Evolutionary conservation across 2,113 vertebrate genomes (phyloP).

Genomic region (Crotalus horridus): DNA sequence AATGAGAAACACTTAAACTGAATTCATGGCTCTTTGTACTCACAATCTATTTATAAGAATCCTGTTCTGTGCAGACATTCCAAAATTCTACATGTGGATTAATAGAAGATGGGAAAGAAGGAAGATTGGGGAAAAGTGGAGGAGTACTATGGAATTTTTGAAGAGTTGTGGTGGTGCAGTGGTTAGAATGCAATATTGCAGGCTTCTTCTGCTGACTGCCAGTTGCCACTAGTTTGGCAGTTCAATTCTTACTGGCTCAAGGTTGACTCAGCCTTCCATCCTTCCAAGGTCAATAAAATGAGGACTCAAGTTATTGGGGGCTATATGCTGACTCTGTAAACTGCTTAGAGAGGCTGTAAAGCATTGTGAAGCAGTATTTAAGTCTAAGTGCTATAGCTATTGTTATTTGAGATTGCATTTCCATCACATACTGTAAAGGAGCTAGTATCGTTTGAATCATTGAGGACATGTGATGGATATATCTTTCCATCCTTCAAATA

Average conservation of each 20-base stretch:
- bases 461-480: not conserved
- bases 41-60: not conserved
- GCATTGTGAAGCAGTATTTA: too few species aligned
- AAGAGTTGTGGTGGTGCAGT: not conserved
- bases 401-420: not conserved
- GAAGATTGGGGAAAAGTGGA: not conserved
- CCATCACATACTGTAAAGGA: not conserved
- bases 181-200: too few species aligned
- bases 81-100: not conserved
- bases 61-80: not conserved
- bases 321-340: too few species aligned
- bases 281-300: too few species aligned
- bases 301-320: too few species aligned
- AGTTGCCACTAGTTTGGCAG: too few species aligned
- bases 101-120: not conserved
- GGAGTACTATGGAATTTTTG: not conserved
- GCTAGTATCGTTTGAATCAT: not conserved
- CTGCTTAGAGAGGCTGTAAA: too few species aligned
- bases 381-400: too few species aligned
- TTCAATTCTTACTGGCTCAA: too few species aligned
- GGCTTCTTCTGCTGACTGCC: too few species aligned
- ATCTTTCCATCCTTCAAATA: not conserved
- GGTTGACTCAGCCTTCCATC: too few species aligned
- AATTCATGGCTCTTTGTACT: not conserved
- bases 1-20: not conserved